Conservation (phyloP, 2,113 vertebrate species). For the Sturnira hondurensis region DNA sequence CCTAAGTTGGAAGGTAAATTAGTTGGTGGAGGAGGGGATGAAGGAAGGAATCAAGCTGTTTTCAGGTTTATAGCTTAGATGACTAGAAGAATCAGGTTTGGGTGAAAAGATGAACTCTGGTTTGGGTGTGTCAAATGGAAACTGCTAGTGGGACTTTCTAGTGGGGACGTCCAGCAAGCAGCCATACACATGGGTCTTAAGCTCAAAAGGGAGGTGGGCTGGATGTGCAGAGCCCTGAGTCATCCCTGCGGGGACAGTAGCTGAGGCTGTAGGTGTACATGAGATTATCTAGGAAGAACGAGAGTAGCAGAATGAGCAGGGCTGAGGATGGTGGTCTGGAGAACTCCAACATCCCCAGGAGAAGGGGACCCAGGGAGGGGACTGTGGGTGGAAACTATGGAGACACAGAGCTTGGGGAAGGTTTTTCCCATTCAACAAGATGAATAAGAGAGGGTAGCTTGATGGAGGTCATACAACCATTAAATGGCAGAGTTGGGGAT, state of each 20-base stretch:
- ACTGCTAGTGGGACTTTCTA: not conserved
- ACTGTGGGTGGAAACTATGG: not conserved
- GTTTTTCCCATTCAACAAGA: not conserved
- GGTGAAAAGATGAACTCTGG: not conserved
- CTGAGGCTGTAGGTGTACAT: not conserved
- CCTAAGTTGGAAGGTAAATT: constrained; percentile 40
- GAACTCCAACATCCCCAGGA: not conserved
- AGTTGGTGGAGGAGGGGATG: not conserved
- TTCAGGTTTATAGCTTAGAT: not conserved
- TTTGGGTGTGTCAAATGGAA: constrained; percentile 22
- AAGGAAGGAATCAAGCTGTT: constrained; percentile 5
- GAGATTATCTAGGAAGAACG: not conserved
- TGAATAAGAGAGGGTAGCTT: not conserved
- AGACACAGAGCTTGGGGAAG: not conserved
- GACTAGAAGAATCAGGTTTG: not conserved
- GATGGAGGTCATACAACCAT: not conserved
- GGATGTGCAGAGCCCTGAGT: constrained; percentile 22
- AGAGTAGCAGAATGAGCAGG: not conserved
- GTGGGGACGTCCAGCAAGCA: not conserved
- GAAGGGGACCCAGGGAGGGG: not conserved
- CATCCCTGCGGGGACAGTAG: not conserved
- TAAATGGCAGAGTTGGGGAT: not conserved
- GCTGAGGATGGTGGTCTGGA: not conserved
- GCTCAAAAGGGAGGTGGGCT: constrained; percentile 24
- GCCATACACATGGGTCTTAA: not conserved